A percentile compares a stretch with the other conserved stretches of the same genome.
phyloP scores from a whole-genome alignment of 2,113 vertebrate genomes.

The Meriones unguiculatus region DNA sequence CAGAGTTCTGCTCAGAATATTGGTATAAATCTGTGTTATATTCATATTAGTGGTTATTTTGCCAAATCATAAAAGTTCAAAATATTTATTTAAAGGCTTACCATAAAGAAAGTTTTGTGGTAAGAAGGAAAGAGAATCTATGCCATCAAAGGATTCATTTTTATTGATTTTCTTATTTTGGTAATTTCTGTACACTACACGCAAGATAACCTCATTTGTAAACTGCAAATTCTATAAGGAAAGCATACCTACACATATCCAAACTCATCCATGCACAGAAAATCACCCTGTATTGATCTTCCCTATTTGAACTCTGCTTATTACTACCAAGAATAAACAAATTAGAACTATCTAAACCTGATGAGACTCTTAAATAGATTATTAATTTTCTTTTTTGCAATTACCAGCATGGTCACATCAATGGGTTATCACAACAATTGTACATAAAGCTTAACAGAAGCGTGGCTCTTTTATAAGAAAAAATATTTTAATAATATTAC shows the following conservation, averaged over 20 bases:
- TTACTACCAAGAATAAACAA: not conserved
- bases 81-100: constrained; percentile 6
- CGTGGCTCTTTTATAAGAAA: not conserved
- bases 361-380: not conserved
- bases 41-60: not conserved
- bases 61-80: constrained; percentile 25
- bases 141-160: not conserved
- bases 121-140: constrained; percentile 14
- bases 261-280: not conserved
- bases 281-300: constrained; percentile 3
- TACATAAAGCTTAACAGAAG: not conserved
- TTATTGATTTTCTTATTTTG: not conserved
- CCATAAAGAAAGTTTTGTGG: not conserved
- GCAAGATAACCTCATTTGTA: constrained; percentile 6
- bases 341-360: not conserved
- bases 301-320: not conserved
- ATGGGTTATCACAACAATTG: not conserved
- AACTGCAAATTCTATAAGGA: not conserved
- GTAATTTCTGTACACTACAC: not conserved
- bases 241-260: not conserved
- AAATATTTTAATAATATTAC: not conserved
- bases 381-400: not conserved
- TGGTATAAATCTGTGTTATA: not conserved
- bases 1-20: not conserved
- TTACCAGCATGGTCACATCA: not conserved